Percentiles rank a stretch among this genome's conserved stretches.
Evolutionary conservation across 2,797 vertebrate species (phyloP).

Genomic region (Mus caroli): DNA sequence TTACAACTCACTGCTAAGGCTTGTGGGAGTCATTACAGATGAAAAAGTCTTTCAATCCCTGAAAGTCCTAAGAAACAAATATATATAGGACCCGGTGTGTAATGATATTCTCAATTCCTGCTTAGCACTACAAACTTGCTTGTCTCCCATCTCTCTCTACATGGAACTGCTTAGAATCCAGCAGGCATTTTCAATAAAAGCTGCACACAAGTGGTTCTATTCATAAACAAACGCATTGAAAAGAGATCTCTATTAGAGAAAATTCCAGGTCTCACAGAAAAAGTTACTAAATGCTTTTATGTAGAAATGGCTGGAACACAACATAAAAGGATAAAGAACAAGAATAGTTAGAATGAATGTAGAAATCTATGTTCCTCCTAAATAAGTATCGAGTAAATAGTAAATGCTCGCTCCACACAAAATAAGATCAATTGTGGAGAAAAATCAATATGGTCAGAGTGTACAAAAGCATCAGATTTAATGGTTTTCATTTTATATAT

Average conservation of each 20-base stretch:
- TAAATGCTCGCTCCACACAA: conserved; percentile 53
- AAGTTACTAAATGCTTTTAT: conserved; percentile 22
- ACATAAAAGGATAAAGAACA: conserved; percentile 35
- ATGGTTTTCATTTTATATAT: conserved; percentile 61
- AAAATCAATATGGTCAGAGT: conserved; percentile 61
- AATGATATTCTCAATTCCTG: neutral
- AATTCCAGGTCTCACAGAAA: neutral
- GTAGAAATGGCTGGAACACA: neutral
- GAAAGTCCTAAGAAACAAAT: neutral
- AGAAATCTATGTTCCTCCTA: conserved; percentile 27
- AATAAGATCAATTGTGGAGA: conserved; percentile 56
- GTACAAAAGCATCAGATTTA: conserved; percentile 62
- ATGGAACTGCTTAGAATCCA: neutral
- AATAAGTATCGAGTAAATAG: conserved; percentile 57
- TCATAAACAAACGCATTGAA: neutral
- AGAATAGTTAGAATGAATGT: conserved; percentile 22
- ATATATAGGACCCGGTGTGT: neutral
- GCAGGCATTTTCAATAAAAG: neutral
- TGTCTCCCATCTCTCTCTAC: neutral
- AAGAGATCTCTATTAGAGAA: conserved; percentile 2
- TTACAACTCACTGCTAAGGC: neutral
- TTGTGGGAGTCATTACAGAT: neutral
- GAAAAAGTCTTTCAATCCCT: neutral
- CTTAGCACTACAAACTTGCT: neutral
- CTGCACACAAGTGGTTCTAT: neutral